Conservation (phyloP, 2,113 vertebrate species). For the Calypte anna region DNA sequence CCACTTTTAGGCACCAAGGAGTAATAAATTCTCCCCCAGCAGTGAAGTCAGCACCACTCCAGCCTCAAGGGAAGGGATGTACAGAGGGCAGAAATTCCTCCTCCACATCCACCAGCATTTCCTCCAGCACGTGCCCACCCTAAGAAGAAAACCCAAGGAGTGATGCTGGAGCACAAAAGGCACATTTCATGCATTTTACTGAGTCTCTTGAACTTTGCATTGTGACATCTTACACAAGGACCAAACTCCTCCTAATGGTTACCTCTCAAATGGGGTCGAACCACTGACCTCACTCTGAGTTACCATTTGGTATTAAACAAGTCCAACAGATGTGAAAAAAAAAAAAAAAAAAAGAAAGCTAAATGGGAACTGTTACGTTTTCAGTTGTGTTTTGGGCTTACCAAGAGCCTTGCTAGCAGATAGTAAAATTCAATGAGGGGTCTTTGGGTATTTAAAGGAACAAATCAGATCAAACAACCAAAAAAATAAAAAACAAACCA, state of each 20-base stretch:
- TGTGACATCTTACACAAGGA: conserved; percentile 79
- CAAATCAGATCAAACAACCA: conserved; percentile 34
- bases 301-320: conserved; percentile 69
- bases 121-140: background rate
- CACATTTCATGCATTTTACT: conserved; percentile 83
- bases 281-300: conserved; percentile 59
- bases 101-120: background rate
- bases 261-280: conserved; percentile 67
- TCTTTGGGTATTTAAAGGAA: background rate
- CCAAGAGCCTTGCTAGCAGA: conserved; percentile 33
- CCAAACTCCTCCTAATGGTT: conserved; percentile 75
- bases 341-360: background rate
- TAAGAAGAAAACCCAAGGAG: conserved; percentile 59
- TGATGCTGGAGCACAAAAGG: conserved; percentile 73
- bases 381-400: conserved; percentile 72
- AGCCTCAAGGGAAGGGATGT: background rate
- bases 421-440: background rate
- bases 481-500: background rate
- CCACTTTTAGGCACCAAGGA: background rate
- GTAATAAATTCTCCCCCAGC: background rate
- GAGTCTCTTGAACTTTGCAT: conserved; percentile 76
- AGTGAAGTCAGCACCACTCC: background rate
- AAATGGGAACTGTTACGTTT: conserved; percentile 56
- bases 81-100: background rate
- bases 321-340: conserved; percentile 62